A percentile compares a stretch with the other conserved stretches of the same genome.
These are phyloP conservation scores for Tipula vernalis DNA, from an alignment of 2,888 invertebrate genomes.

Conservation along the genomic window DNA sequence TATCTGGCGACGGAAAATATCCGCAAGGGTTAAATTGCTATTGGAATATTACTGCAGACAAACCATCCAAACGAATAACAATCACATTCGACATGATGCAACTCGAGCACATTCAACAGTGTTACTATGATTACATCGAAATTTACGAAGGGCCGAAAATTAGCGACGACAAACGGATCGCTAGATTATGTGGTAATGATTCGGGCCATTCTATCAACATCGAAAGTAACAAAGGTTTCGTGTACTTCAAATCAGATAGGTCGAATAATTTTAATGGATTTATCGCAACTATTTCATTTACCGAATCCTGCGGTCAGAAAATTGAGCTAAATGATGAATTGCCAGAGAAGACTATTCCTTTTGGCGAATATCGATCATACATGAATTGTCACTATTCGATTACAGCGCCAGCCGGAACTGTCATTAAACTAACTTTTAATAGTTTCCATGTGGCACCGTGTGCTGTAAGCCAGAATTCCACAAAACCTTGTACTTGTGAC, in stretches of 20 bases:
- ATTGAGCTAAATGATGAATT: conserved; percentile 39
- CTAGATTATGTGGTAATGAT: conserved; percentile 53
- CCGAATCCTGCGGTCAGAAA: conserved; percentile 56
- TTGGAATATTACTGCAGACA: conserved; percentile 57
- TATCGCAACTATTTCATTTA: conserved; percentile 47
- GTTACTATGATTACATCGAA: conserved; percentile 46
- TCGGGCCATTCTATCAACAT: conserved; percentile 44
- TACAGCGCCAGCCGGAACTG: conserved; percentile 43
- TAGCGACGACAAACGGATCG: conserved; percentile 36
- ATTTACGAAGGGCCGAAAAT: conserved; percentile 42
- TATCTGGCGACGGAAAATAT: conserved; percentile 31
- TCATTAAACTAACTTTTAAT: conserved; percentile 46
- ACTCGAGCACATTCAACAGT: conserved; percentile 38
- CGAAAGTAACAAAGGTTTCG: conserved; percentile 42
- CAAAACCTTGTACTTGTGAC: conserved; percentile 53
- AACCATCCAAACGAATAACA: conserved; percentile 32
- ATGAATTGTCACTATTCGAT: conserved; percentile 70
- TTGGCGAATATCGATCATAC: conserved; percentile 43
- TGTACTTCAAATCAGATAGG: conserved; percentile 39
- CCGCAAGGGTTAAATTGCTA: conserved; percentile 44
- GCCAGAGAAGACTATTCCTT: conserved; percentile 23
- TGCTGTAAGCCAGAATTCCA: conserved; percentile 33
- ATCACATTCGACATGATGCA: conserved; percentile 47
- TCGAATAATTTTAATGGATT: conserved; percentile 41
- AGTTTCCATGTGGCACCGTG: conserved; percentile 42